Base-by-base conservation (phyloP, 1,140 invertebrate genomes). In the Paralvinella palmiformis region DNA sequence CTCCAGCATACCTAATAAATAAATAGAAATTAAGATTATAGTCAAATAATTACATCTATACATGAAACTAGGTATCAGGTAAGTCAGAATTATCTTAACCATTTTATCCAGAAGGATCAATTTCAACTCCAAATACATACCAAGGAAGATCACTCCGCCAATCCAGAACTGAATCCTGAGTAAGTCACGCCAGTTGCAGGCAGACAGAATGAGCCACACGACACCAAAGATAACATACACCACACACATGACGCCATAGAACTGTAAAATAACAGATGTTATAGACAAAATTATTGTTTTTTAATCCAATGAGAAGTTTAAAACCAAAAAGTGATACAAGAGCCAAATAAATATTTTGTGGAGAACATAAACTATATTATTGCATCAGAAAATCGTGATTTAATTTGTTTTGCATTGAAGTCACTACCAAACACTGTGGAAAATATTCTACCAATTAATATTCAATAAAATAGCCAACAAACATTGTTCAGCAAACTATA, bases 141-240 rank as follows among this genome's bases (percentile, higher is more conserved):
- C 92, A 0, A 94, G 78, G 32, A 94, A 81, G 62, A 94, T 91
- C 41, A 95, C 91, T 37, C 85, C 91, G 6, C 90, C 91, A 74
- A 96, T 94, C 92, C 93, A 96, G 81, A 94, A 95, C 83, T 96
- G 94, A 33, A 96, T 90, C 53, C 92, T 82, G n/a, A 96, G 81
- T 3, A 96, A 80, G 77, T 96, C 93, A 64, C 89, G 83, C 92
- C 92, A 96, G 76, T 92, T 89, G 66, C 88, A 81, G 65, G 88
- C 89, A 22, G 89, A 91, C n/a, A 92, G 84, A 6, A 87, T 74
- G 37, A 94, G 82, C 94, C 94, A 96, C 36, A 85, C 84, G 4
- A 91, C 70, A n/a, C 91, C 91, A 73, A 89, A 86, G 48, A 89
- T 76, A 1, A 92, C 86, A 80, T 96, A 96, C 17, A 93, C 84